Conservation (phyloP, 2,888 invertebrate species). For the Cheilosia vernalis region DNA sequence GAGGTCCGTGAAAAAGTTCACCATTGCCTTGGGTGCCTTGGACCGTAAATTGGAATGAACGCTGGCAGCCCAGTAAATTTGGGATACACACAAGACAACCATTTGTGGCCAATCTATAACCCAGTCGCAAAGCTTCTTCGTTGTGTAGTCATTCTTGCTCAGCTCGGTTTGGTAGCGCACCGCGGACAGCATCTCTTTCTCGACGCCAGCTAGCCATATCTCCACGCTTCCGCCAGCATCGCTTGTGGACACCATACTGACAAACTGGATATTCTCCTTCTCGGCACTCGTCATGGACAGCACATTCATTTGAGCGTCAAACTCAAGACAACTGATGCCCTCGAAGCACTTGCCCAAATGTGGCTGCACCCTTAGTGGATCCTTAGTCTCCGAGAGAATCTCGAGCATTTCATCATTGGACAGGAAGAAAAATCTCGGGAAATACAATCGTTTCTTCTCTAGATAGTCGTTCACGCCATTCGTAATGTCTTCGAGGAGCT, state of each 20-base stretch:
- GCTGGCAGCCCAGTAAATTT: slow-evolving; percentile 88
- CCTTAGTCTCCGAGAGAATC: slow-evolving; percentile 88
- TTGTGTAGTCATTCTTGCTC: slow-evolving; percentile 83
- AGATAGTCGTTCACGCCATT: slow-evolving; percentile 87
- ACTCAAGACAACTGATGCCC: slow-evolving; percentile 85
- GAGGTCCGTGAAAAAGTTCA: slow-evolving; percentile 83
- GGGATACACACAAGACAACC: slow-evolving; percentile 86
- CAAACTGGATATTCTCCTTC: slow-evolving; percentile 85
- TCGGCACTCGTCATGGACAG: slow-evolving; percentile 86
- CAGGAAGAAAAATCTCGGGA: slow-evolving; percentile 90
- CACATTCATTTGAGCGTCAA: slow-evolving; percentile 85
- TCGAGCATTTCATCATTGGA: slow-evolving; percentile 90
- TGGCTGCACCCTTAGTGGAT: slow-evolving; percentile 86
- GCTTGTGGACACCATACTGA: slow-evolving; percentile 84
- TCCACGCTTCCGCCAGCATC: slow-evolving; percentile 86
- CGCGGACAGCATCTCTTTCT: slow-evolving; percentile 86
- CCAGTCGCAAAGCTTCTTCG: slow-evolving; percentile 84
- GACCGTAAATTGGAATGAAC: slow-evolving; percentile 85
- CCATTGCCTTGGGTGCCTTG: slow-evolving; percentile 83
- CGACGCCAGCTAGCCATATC: slow-evolving; percentile 87
- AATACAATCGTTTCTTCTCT: slow-evolving; percentile 87
- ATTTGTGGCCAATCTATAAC: slow-evolving; percentile 87
- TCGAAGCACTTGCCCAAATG: slow-evolving; percentile 89
- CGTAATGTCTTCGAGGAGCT: slow-evolving; percentile 86
- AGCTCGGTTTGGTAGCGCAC: slow-evolving; percentile 83